These are phyloP conservation scores for Chrysaora quinquecirrha DNA, from an alignment of 30 jellyfish, hydroid and myxozoan species.

Conservation along the genomic window DNA sequence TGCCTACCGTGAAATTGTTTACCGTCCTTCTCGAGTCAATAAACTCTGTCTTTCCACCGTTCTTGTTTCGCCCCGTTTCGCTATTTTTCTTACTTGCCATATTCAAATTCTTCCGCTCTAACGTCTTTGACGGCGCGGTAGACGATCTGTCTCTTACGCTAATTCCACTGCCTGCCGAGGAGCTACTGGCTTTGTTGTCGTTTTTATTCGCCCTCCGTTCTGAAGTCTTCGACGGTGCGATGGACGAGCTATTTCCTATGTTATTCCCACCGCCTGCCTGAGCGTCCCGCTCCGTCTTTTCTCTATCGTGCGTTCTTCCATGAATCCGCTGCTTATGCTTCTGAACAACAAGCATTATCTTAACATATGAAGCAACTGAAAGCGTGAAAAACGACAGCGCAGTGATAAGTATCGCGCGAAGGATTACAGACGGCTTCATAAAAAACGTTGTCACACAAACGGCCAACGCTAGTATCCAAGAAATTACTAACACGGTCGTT, in stretches of 20 bases:
- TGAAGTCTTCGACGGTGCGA: too few relatives aligned
- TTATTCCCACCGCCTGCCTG: neutral
- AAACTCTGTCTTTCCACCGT: too few relatives aligned
- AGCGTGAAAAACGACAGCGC: slow-evolving; percentile 36
- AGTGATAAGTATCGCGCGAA: slow-evolving; percentile 14
- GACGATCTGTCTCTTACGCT: too few relatives aligned
- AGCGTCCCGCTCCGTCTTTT: neutral
- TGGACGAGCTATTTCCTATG: neutral
- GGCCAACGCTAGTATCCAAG: slow-evolving; percentile 42
- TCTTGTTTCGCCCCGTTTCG: too few relatives aligned
- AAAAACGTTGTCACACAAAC: slow-evolving; percentile 6
- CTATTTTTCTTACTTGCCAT: too few relatives aligned
- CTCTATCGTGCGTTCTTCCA: neutral
- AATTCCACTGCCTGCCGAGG: too few relatives aligned
- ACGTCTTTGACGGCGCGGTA: too few relatives aligned
- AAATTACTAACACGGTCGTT: neutral
- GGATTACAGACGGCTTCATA: slow-evolving; percentile 12
- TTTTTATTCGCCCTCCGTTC: too few relatives aligned
- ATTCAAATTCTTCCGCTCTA: too few relatives aligned
- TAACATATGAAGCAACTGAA: slow-evolving; percentile 27
- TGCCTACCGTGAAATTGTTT: too few relatives aligned
- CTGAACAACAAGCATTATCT: slow-evolving; percentile 22
- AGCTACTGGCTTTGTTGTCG: too few relatives aligned
- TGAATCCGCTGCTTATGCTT: slow-evolving; percentile 12
- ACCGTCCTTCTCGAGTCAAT: too few relatives aligned